Percentiles rank a stretch among this genome's conserved stretches.
These are phyloP conservation scores for Oscheius sp. DNA, from an alignment of 2,888 invertebrate species.

Conservation along the genomic window DNA sequence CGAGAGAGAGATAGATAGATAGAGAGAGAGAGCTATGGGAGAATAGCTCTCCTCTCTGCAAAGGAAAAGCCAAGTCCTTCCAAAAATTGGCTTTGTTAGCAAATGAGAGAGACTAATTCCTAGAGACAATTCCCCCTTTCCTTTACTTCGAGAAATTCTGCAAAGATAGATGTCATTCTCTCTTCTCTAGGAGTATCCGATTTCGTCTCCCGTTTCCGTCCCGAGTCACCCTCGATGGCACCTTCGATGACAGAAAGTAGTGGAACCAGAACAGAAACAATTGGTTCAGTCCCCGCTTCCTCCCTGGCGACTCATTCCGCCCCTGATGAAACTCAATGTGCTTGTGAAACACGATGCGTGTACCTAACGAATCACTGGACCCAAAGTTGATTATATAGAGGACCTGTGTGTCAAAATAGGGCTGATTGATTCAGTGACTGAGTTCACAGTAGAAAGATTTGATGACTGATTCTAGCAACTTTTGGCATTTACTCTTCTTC, in stretches of 20 bases:
- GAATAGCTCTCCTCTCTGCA: not conserved
- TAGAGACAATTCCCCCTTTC: not conserved
- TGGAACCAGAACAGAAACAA: constrained; percentile 1
- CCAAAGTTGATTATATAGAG: too few species aligned
- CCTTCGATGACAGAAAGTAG: not conserved
- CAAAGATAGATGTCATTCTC: constrained; percentile 15
- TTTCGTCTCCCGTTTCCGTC: constrained; percentile 28
- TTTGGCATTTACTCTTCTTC: too few species aligned
- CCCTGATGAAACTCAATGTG: constrained; percentile 33
- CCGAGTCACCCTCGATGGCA: not conserved
- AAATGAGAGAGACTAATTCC: not conserved
- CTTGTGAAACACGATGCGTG: constrained; percentile 32
- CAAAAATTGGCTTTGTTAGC: constrained; percentile 17
- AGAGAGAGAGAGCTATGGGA: not conserved
- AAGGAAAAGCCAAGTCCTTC: not conserved
- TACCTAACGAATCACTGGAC: constrained; percentile 30
- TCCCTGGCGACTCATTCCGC: constrained; percentile 27
- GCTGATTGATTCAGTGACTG: too few species aligned
- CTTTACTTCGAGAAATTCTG: not conserved
- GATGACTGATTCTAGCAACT: too few species aligned
- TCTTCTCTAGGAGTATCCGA: constrained; percentile 2
- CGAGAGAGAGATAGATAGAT: not conserved
- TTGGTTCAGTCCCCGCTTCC: not conserved
- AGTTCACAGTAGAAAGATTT: too few species aligned
- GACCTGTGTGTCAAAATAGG: too few species aligned